Base-by-base conservation (phyloP, 2,797 vertebrate genomes). In the Etheostoma perlongum region DNA sequence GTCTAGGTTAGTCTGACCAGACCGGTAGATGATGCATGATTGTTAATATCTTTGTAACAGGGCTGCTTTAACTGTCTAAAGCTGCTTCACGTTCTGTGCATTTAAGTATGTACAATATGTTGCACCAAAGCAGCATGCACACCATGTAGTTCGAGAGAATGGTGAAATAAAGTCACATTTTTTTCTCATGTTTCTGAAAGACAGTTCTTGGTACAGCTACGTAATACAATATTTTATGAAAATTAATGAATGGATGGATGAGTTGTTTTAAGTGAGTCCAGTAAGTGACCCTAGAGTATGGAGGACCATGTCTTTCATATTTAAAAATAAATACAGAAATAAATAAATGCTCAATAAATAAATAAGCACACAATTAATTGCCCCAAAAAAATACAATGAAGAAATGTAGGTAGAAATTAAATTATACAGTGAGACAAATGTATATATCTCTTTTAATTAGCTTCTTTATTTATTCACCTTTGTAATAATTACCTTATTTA, bases 131-230 rank as follows among this genome's bases (percentile, higher is more conserved):
- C 78, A 70, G 64, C 64, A 63, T 76, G 70, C 62, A 48, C 40
- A 40, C 30, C 46, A 27, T 75, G 64, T 77, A 40, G 18, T 66
- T 66, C 14, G 53, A 69, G 57, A 81, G 9, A 72, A 66, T 47
- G 23, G 40, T 82, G 42, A 78, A 87, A 89, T 89, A 86, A 89
- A 84, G 11, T 49, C 48, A 25, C 3, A 5, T 63, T 71, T 52
- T 44, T 57, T 19, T 62, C 10, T 69, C 33, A 47, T 9, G 19
- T 36, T 64, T 72, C 48, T 69, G 27, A n/a, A 59, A 54, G 15
- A 42, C 0, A 0, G 2, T 61, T 55, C 15, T 73, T 59, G 2
- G 1, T 42, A n/a, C 4, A 74, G 9, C 16, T 59, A 0, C 36
- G 6, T 4, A 10, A 2, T 6, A 27, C 33, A 42, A 5, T 42